Percentiles rank a stretch among this genome's conserved stretches.
Evolutionary conservation across 2,113 vertebrate species (phyloP).

Genomic region (Dipodomys ordii): DNA sequence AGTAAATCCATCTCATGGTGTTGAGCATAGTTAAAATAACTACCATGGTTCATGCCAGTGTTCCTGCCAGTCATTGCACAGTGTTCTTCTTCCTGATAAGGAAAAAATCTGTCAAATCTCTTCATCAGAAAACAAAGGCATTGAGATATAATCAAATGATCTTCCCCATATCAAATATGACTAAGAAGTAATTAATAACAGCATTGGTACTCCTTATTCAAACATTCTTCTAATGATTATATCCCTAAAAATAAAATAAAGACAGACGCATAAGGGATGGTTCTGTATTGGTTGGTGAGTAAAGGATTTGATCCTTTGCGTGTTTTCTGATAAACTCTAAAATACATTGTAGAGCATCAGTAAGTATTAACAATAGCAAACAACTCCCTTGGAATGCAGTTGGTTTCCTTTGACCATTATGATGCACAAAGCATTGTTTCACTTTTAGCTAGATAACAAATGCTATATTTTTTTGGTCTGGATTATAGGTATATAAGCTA

Average conservation of each 20-base stretch:
- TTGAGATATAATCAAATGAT: background rate
- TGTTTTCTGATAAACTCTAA: slow-evolving; percentile 2
- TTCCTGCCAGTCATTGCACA: background rate
- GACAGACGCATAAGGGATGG: background rate
- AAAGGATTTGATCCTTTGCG: too few relatives aligned
- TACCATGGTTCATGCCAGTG: background rate
- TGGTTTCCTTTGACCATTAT: background rate
- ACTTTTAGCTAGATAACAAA: slow-evolving; percentile 22
- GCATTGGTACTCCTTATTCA: background rate
- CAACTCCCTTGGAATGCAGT: background rate
- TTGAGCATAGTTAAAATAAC: slow-evolving; percentile 15
- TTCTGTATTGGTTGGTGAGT: background rate
- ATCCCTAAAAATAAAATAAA: background rate
- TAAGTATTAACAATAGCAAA: slow-evolving; percentile 41
- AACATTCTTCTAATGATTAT: slow-evolving; percentile 3
- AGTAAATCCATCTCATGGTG: background rate
- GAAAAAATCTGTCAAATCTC: slow-evolving; percentile 14
- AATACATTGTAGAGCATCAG: background rate
- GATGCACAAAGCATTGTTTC: background rate
- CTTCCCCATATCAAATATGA: slow-evolving; percentile 49
- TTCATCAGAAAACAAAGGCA: slow-evolving; percentile 38
- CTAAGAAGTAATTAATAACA: slow-evolving; percentile 48
- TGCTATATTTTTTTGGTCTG: slow-evolving; percentile 15
- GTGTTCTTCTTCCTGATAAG: slow-evolving; percentile 19
- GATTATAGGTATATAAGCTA: background rate